Conservation (phyloP, 1,140 invertebrate genomes). For the Diploscapter pachys region DNA sequence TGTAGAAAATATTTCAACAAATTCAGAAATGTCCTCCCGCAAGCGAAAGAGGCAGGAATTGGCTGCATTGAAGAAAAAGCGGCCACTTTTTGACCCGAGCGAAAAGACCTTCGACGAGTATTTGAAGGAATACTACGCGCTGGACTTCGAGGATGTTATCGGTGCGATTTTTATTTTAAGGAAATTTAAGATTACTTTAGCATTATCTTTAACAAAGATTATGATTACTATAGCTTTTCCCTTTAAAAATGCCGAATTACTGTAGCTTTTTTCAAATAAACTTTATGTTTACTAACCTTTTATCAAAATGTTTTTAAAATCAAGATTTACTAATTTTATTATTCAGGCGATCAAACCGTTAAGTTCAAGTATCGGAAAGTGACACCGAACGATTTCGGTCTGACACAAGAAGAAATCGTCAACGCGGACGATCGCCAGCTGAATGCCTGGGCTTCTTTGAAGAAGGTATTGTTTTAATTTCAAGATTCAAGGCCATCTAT, state of each 20-base stretch:
- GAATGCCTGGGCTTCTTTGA: slow-evolving; percentile 88
- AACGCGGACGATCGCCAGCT: slow-evolving; percentile 84
- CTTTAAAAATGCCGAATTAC: too few species aligned
- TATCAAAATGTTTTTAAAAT: slow-evolving; percentile 3
- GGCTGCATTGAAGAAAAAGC: slow-evolving; percentile 43
- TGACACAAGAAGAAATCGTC: slow-evolving; percentile 87
- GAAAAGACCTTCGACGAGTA: slow-evolving; percentile 79
- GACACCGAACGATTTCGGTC: slow-evolving; percentile 81
- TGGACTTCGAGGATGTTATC: slow-evolving; percentile 91
- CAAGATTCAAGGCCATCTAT: neutral
- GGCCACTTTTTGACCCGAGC: slow-evolving; percentile 76
- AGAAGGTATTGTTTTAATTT: slow-evolving; percentile 65
- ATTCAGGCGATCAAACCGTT: slow-evolving; percentile 73
- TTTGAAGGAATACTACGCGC: slow-evolving; percentile 85
- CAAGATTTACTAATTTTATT: neutral
- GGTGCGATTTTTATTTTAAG: slow-evolving; percentile 51
- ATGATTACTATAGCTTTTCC: too few species aligned
- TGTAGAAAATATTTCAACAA: neutral
- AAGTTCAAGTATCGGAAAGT: slow-evolving; percentile 88
- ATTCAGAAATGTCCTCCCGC: neutral
- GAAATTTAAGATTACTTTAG: neutral
- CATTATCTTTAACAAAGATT: too few species aligned
- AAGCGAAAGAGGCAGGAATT: slow-evolving; percentile 52
- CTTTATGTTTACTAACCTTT: too few species aligned
- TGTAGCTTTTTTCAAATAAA: too few species aligned